phyloP scores from a whole-genome alignment of 2,113 vertebrate genomes.

The Argyrosomus japonicus region DNA sequence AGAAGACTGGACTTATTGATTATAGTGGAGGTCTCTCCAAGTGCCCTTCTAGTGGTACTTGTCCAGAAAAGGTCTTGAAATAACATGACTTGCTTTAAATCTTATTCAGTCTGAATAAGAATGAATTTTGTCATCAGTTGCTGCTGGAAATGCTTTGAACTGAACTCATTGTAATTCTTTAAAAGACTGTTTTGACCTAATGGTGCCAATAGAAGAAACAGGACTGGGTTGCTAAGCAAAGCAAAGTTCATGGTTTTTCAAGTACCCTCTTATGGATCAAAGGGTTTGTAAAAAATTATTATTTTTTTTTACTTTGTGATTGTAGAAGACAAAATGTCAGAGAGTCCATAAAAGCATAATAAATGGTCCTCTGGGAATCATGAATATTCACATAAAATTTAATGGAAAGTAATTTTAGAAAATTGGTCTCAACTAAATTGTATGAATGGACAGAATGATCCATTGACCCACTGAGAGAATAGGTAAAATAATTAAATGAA shows the following conservation, averaged over 20 bases:
- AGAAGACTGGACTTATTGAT: too few relatives aligned
- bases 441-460: not conserved
- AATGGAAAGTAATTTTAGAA: not conserved
- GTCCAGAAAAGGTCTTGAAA: not conserved
- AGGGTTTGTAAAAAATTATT: not conserved
- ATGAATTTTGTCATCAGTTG: not conserved
- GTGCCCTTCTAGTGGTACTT: too few relatives aligned
- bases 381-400: not conserved
- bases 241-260: not conserved
- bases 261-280: not conserved
- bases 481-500: not conserved
- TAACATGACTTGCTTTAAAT: not conserved
- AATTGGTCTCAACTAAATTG: not conserved
- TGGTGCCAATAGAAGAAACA: not conserved
- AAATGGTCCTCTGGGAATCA: not conserved
- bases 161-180: not conserved
- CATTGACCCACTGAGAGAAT: not conserved
- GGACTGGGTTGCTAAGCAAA: rapidly evolving
- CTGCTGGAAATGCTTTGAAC: not conserved
- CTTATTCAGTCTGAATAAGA: not conserved
- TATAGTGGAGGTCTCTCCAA: too few relatives aligned
- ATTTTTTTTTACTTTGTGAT: not conserved
- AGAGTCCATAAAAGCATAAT: not conserved
- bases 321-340: conserved; percentile 1
- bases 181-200: not conserved